Percentiles rank a stretch among this genome's conserved stretches.
phyloP scores from a whole-genome alignment of 2,113 vertebrate genomes.

The Oostethus manadensis region DNA sequence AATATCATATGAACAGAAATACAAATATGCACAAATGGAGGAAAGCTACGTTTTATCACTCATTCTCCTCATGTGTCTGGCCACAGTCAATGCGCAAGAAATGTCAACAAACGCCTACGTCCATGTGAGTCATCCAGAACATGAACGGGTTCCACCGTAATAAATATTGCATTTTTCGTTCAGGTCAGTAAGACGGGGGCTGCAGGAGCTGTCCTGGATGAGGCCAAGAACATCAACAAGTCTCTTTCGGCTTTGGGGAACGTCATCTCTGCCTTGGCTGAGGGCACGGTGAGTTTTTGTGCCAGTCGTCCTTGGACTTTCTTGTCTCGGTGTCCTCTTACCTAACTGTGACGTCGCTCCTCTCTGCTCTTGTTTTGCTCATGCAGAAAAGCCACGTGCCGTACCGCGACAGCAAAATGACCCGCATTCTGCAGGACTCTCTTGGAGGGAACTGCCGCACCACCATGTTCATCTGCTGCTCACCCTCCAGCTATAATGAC shows the following conservation, averaged over 20 bases:
- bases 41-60: too few species aligned
- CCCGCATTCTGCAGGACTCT: constrained; percentile 88
- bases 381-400: constrained; percentile 83
- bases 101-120: too few species aligned
- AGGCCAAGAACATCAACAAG: constrained; percentile 95
- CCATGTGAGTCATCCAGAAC: too few species aligned
- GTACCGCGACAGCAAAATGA: constrained; percentile 91
- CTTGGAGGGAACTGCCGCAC: constrained; percentile 89
- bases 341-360: too few species aligned
- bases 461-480: constrained; percentile 93
- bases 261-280: constrained; percentile 90
- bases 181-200: constrained; percentile 91
- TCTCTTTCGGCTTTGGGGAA: constrained; percentile 90
- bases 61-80: too few species aligned
- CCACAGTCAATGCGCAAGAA: too few species aligned
- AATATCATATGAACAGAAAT: too few species aligned
- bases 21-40: too few species aligned
- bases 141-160: too few species aligned
- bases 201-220: constrained; percentile 83
- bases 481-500: constrained; percentile 86
- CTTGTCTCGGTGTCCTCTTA: neutral
- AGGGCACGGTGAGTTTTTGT: constrained; percentile 79
- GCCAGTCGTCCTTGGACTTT: neutral
- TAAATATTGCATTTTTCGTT: neutral
- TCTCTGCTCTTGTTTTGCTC: neutral